Evolutionary conservation across 2,888 invertebrate genomes (phyloP).

Genomic region (Andrena praecox): DNA sequence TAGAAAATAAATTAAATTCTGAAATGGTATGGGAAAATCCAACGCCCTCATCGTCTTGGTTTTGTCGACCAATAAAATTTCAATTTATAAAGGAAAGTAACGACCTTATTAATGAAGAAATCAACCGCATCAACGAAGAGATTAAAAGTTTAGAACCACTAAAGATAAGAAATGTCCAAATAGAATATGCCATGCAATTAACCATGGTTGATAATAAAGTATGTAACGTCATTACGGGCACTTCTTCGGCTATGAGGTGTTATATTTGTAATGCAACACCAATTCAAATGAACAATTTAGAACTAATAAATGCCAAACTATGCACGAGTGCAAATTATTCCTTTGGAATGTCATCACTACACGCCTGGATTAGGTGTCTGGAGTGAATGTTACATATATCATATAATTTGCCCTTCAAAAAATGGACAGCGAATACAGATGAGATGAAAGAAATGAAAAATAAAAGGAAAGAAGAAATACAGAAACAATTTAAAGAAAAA

Average conservation of each 20-base stretch:
- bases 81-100: neutral
- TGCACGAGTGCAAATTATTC: neutral
- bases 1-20: neutral
- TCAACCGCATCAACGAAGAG: neutral
- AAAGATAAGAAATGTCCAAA: neutral
- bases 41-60: neutral
- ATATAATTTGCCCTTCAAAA: neutral
- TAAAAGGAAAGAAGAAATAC: neutral
- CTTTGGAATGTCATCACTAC: neutral
- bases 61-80: neutral
- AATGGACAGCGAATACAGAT: neutral
- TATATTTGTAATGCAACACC: neutral
- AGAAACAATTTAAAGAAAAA: slow-evolving; percentile 2
- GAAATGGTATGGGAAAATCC: neutral
- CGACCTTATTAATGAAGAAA: neutral
- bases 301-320: neutral
- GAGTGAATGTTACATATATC: neutral
- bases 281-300: neutral
- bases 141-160: neutral
- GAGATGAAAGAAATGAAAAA: neutral
- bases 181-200: neutral
- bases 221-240: neutral
- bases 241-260: neutral
- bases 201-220: slow-evolving; percentile 2
- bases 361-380: neutral